These are phyloP conservation scores for Ptilorrhoa leucosticta DNA, from an alignment of 2,113 vertebrate genomes.

Conservation along the genomic window DNA sequence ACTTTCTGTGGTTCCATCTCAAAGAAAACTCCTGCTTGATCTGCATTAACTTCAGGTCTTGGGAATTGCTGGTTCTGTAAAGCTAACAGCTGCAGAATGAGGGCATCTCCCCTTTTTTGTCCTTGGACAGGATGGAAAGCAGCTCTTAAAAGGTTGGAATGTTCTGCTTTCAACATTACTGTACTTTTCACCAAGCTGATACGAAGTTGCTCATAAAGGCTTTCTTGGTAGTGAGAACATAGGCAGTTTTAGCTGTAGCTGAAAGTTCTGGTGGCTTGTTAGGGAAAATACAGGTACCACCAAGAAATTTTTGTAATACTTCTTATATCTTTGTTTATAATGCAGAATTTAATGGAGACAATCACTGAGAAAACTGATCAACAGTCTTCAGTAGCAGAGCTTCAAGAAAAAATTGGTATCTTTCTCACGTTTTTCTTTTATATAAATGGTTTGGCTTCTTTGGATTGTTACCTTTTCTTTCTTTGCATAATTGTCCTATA, in stretches of 20 bases:
- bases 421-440: neutral
- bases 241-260: neutral
- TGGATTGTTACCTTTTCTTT: neutral
- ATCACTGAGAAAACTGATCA: slow-evolving; percentile 67
- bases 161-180: neutral
- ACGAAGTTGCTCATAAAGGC: neutral
- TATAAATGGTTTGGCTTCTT: neutral
- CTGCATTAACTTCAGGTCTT: neutral
- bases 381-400: slow-evolving; percentile 66
- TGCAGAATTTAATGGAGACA: slow-evolving; percentile 72
- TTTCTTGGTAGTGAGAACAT: neutral
- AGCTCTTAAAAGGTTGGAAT: neutral
- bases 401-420: slow-evolving; percentile 86
- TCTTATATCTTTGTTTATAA: slow-evolving; percentile 42
- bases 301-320: slow-evolving; percentile 11
- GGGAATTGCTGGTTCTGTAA: neutral
- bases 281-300: neutral
- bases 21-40: neutral
- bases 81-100: neutral
- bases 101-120: neutral
- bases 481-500: neutral
- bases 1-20: neutral
- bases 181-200: neutral
- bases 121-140: neutral
- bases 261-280: neutral